Evolutionary conservation across 1,140 invertebrate genomes (phyloP).

Genomic region (Panagrolaimus sp.): DNA sequence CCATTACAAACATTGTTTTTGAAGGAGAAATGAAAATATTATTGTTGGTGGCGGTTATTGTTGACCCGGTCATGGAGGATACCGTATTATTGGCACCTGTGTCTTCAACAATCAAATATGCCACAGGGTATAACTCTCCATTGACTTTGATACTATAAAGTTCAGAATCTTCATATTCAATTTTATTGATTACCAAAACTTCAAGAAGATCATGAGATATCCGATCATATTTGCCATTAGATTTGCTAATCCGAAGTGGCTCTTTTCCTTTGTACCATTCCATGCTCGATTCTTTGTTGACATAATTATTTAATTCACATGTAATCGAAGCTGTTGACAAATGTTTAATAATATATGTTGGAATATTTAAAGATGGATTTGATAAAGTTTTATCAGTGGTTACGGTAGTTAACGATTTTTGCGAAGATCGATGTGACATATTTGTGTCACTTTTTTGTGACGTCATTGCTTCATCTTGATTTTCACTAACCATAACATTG

Average conservation of each 20-base stretch:
- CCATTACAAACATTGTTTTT: conserved; percentile 57
- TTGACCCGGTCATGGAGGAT: no score
- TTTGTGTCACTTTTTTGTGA: conserved; percentile 34
- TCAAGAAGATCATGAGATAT: conserved; percentile 54
- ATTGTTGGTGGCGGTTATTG: neutral
- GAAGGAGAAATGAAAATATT: conserved; percentile 37
- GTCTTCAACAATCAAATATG: conserved; percentile 49
- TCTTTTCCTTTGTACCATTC: conserved; percentile 46
- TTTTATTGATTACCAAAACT: conserved; percentile 50
- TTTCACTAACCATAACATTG: conserved; percentile 49
- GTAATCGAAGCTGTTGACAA: conserved; percentile 57
- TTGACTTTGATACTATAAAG: conserved; percentile 53
- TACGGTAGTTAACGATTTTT: conserved; percentile 22
- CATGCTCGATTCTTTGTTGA: conserved; percentile 35
- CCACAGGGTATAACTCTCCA: conserved; percentile 53
- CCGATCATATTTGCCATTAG: conserved; percentile 44
- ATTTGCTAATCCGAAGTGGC: conserved; percentile 16
- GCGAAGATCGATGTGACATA: conserved; percentile 28
- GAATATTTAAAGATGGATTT: conserved; percentile 39
- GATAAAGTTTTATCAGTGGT: conserved; percentile 17
- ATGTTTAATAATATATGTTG: conserved; percentile 53
- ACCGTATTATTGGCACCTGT: neutral
- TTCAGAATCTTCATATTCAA: conserved; percentile 45
- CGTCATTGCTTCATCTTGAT: conserved; percentile 41
- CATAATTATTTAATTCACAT: conserved; percentile 53